Conservation (phyloP, 1,140 invertebrate genomes). For the Patella vulgata region DNA sequence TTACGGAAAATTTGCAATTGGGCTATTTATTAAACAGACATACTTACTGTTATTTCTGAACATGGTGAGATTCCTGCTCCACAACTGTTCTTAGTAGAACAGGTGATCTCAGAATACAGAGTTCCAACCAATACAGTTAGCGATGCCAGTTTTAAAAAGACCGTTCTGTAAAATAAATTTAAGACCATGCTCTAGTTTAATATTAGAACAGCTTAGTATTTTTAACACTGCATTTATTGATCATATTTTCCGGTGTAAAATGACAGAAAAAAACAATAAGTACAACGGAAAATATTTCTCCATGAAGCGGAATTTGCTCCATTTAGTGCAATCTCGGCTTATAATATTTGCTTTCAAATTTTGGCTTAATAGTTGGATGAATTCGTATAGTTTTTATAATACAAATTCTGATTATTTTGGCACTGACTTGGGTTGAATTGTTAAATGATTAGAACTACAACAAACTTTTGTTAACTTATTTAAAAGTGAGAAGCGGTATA, state of each 20-base stretch:
- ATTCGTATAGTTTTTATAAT: no score
- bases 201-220: neutral
- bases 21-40: neutral
- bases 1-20: no score
- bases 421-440: no score
- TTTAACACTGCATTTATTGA: neutral
- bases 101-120: constrained; percentile 20
- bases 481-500: no score
- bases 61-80: constrained; percentile 1
- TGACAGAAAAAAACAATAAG: neutral
- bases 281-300: neutral
- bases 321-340: neutral
- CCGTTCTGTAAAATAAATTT: constrained; percentile 10
- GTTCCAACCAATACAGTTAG: constrained; percentile 20
- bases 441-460: no score
- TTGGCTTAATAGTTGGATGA: no score
- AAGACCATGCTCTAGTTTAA: neutral
- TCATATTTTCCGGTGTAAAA: neutral
- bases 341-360: neutral
- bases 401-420: no score
- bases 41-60: constrained; percentile 18
- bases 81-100: constrained; percentile 11
- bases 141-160: constrained; percentile 27
- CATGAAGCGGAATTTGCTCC: neutral
- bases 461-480: no score